phyloP scores from a whole-genome alignment of 2,797 vertebrate species.

The Vipera latastei region DNA sequence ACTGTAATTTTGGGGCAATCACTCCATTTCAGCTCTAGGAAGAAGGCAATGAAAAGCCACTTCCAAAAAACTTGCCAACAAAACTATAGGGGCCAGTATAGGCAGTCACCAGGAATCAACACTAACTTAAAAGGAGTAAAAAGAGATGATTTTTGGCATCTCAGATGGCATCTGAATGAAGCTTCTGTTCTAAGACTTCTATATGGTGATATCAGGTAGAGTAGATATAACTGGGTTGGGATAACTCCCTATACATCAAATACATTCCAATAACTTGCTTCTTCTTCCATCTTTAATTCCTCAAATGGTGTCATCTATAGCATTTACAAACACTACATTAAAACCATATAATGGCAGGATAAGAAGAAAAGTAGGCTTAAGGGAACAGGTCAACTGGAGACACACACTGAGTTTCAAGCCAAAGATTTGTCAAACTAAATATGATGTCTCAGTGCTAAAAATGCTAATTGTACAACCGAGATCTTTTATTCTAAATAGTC shows the following conservation, averaged over 20 bases:
- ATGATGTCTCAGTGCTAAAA: neutral
- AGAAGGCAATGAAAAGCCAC: neutral
- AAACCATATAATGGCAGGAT: neutral
- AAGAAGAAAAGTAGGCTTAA: neutral
- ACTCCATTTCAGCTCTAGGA: neutral
- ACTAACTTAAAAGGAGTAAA: neutral
- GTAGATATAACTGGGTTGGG: neutral
- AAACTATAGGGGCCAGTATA: neutral
- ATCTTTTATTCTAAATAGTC: neutral
- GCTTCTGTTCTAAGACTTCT: neutral
- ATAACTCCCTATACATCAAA: neutral
- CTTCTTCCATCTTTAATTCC: neutral
- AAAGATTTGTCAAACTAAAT: neutral
- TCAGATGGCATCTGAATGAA: neutral
- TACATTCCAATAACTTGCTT: neutral
- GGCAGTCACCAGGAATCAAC: neutral
- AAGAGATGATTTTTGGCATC: neutral
- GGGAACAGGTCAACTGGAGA: neutral
- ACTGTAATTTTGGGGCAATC: neutral
- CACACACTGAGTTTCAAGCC: neutral
- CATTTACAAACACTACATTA: neutral
- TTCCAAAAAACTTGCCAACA: neutral
- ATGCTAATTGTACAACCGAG: neutral
- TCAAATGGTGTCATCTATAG: neutral
- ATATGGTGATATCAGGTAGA: neutral